phyloP scores from a whole-genome alignment of 2,113 vertebrate species.

The Rhea americana region DNA sequence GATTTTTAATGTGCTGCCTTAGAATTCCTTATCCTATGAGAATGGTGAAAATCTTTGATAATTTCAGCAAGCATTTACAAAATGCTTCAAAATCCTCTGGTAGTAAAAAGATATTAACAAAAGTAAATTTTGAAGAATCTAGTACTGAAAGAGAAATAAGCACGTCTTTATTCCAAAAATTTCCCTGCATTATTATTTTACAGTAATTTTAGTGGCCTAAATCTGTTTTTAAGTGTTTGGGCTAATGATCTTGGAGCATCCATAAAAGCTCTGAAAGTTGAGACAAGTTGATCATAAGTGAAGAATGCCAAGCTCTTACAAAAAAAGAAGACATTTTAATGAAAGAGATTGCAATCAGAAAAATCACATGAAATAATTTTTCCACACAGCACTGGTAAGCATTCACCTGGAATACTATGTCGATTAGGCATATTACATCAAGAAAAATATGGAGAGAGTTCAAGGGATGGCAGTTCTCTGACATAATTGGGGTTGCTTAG shows the following conservation, averaged over 20 bases:
- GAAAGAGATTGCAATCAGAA: background rate
- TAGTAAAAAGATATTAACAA: background rate
- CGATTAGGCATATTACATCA: background rate
- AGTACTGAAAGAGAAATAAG: background rate
- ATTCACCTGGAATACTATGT: background rate
- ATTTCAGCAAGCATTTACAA: conserved; percentile 28
- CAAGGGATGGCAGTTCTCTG: background rate
- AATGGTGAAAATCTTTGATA: background rate
- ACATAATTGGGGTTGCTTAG: background rate
- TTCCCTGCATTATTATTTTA: background rate
- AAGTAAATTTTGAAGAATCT: background rate
- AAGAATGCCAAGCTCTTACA: background rate
- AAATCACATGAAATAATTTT: background rate
- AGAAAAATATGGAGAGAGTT: background rate
- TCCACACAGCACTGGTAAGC: background rate
- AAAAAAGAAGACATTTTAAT: background rate
- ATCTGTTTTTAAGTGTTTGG: background rate
- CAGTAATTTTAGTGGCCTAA: background rate
- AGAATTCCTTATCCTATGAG: background rate
- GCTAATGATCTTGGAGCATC: background rate
- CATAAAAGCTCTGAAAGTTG: background rate
- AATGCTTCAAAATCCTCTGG: background rate
- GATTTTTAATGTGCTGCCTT: background rate
- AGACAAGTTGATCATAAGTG: background rate
- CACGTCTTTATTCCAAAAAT: background rate